A percentile compares a stretch with the other conserved stretches of the same genome.
Conservation (phyloP, 2,888 invertebrate species). For the Adelognathus sp. region DNA sequence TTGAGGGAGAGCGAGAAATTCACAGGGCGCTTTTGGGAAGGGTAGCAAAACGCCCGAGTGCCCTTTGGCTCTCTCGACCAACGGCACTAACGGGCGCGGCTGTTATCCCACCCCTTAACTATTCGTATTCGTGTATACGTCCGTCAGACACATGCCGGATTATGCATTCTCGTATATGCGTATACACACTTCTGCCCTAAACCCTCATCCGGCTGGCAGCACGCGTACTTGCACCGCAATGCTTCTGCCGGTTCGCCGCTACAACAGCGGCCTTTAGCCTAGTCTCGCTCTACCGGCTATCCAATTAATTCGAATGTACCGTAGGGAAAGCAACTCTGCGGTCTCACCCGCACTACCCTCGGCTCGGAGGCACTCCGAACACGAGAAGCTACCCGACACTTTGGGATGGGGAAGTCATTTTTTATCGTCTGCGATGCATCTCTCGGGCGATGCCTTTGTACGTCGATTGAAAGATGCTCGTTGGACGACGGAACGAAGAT, state of each 20-base stretch:
- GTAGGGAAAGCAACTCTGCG: constrained; percentile 8
- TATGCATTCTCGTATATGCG: constrained; percentile 18
- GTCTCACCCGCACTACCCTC: background rate
- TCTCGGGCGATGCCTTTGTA: background rate
- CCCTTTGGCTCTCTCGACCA: constrained; percentile 34
- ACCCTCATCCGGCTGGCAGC: constrained; percentile 26
- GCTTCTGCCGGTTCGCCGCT: constrained; percentile 14
- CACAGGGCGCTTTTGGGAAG: constrained; percentile 1
- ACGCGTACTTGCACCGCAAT: constrained; percentile 30
- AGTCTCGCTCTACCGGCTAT: constrained; percentile 15
- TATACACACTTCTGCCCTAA: background rate
- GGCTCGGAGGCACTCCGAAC: background rate
- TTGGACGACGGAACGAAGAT: background rate
- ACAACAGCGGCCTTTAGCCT: constrained; percentile 18
- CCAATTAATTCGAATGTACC: constrained; percentile 45
- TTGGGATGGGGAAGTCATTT: background rate
- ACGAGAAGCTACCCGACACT: background rate
- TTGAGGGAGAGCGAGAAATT: constrained; percentile 1
- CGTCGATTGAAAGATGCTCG: background rate
- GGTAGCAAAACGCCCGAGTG: constrained; percentile 36
- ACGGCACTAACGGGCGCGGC: constrained; percentile 32
- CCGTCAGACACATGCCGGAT: constrained; percentile 31
- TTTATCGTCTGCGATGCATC: background rate
- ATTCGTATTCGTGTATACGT: background rate
- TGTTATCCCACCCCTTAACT: constrained; percentile 5